These are phyloP conservation scores for Gymnocheta viridis DNA, from an alignment of 2,888 invertebrate genomes.

Conservation along the genomic window DNA sequence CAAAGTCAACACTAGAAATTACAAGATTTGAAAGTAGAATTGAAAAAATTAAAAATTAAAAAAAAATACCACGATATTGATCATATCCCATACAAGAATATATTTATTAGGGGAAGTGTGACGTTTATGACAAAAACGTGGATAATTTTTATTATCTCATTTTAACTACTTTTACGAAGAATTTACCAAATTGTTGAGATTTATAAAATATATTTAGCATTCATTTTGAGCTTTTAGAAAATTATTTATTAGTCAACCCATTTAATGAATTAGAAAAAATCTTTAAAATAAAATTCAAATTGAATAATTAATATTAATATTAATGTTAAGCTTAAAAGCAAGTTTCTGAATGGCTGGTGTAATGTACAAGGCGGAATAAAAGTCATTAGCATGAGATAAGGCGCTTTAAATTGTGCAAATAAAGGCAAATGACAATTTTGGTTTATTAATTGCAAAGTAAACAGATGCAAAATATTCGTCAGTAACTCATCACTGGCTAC, in stretches of 20 bases:
- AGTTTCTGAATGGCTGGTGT: too few species aligned
- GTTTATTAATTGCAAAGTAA: too few species aligned
- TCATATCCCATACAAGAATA: not conserved
- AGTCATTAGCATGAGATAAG: too few species aligned
- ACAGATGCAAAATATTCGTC: too few species aligned
- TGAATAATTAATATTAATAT: not conserved
- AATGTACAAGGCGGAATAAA: too few species aligned
- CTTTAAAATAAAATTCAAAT: too few species aligned
- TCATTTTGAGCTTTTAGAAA: constrained; percentile 8
- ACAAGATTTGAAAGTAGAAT: constrained; percentile 50
- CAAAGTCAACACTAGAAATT: not conserved
- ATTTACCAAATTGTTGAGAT: not conserved
- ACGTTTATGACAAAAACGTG: constrained; percentile 66
- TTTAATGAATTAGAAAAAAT: not conserved
- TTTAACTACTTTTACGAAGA: not conserved
- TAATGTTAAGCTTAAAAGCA: too few species aligned
- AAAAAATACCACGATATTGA: not conserved
- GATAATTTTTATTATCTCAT: constrained; percentile 29
- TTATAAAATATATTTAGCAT: constrained; percentile 16
- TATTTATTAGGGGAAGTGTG: constrained; percentile 66
- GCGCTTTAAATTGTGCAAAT: too few species aligned
- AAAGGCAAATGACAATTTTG: too few species aligned
- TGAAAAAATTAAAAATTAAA: not conserved
- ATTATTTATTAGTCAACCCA: constrained; percentile 60
- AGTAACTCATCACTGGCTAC: too few species aligned